A percentile compares a stretch with the other conserved stretches of the same genome.
Evolutionary conservation across 2,113 vertebrate genomes (phyloP).

Genomic region (Labeo catla): DNA sequence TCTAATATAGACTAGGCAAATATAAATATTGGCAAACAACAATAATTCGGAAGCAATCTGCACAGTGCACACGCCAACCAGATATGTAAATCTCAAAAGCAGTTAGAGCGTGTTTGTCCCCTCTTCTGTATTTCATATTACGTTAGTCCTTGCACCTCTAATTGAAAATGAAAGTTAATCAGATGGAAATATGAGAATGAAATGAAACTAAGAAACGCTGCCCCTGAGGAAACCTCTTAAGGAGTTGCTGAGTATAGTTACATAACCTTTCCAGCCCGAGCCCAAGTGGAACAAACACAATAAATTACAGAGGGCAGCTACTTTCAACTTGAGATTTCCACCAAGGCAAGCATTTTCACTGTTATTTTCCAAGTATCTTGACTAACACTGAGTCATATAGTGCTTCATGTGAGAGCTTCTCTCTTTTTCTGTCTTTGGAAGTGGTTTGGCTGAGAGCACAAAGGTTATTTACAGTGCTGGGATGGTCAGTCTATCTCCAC

Average conservation of each 20-base stretch:
- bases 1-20: constrained; percentile 18
- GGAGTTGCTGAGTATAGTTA: constrained; percentile 59
- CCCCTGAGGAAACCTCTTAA: constrained; percentile 39
- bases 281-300: constrained; percentile 53
- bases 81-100: constrained; percentile 47
- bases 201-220: constrained; percentile 51
- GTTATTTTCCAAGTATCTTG: constrained; percentile 56
- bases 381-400: constrained; percentile 67
- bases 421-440: constrained; percentile 21
- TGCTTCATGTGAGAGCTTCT: background rate
- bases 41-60: constrained; percentile 9
- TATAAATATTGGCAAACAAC: constrained; percentile 14
- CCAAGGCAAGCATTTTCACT: constrained; percentile 54
- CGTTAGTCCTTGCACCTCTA: constrained; percentile 29
- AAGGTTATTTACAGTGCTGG: constrained; percentile 41
- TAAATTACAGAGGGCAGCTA: constrained; percentile 67
- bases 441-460: constrained; percentile 55
- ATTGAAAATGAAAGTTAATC: constrained; percentile 67
- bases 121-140: constrained; percentile 20
- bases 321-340: constrained; percentile 64
- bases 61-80: constrained; percentile 33
- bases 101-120: constrained; percentile 39
- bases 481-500: constrained; percentile 29
- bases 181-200: constrained; percentile 50
- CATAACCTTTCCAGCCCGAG: constrained; percentile 66